These are phyloP conservation scores for Oncorhynchus gorbuscha DNA, from an alignment of 2,113 vertebrate genomes.

Conservation along the genomic window DNA sequence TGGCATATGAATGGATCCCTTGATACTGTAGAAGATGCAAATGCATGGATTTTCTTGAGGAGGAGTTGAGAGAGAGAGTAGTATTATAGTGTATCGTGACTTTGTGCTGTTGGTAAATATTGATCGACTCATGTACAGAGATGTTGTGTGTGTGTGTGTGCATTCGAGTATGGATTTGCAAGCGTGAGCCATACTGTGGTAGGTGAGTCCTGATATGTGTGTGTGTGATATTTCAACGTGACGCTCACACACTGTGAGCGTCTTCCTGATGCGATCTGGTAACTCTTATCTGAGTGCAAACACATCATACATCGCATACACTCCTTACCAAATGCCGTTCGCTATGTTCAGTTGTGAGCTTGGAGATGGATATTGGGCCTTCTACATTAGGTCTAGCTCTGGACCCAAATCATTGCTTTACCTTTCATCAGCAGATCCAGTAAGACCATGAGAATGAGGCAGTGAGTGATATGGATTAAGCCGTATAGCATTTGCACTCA, in stretches of 20 bases:
- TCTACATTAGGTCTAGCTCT: background rate
- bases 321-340: too few relatives aligned
- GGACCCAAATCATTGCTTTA: background rate
- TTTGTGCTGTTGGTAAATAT: too few relatives aligned
- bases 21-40: slow-evolving; percentile 10
- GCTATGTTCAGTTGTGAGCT: background rate
- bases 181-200: too few relatives aligned
- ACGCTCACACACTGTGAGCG: too few relatives aligned
- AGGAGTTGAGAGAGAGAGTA: background rate
- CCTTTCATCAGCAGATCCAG: background rate
- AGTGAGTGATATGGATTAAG: slow-evolving; percentile 14
- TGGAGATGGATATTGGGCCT: background rate
- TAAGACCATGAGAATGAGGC: background rate
- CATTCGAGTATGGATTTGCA: background rate
- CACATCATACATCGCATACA: too few relatives aligned
- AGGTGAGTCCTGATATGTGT: too few relatives aligned
- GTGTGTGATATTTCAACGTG: too few relatives aligned
- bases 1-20: slow-evolving; percentile 25
- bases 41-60: background rate
- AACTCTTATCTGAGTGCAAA: too few relatives aligned
- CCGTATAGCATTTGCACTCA: background rate
- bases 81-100: background rate
- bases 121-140: too few relatives aligned
- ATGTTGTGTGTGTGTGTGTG: background rate
- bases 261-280: too few relatives aligned